Base-by-base conservation (phyloP, 1,140 invertebrate genomes). In the Alviniconcha marisindica region DNA sequence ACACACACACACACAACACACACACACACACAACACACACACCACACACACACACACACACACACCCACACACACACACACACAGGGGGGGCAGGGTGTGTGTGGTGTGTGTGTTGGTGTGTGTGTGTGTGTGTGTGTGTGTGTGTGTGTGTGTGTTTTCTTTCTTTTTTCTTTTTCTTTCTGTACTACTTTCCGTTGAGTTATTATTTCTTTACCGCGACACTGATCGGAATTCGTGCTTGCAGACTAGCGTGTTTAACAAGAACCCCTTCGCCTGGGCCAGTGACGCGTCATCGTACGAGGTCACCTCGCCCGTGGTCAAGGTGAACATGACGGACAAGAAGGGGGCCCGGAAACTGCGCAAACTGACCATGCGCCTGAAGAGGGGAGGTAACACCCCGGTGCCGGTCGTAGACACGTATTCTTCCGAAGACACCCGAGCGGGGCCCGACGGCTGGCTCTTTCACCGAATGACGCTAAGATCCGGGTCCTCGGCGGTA, bases 301-400 rank as follows among this genome's bases (percentile, higher is more conserved):
- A 74, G 54, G 63, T 85, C 42, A 79, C 73, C 0, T 85, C 84
- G 15, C 81, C 84, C 7, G 69, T 82, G 0, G 78, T 85, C 31
- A 56, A 48, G 24, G 42, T 85, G 60, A 74, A 77, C 31, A 14
- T 85, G 48, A 78, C 38, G 18, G 63, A 48, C 28, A 51, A 42
- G 24, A 51, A 77, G 15, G 42, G 54, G 1, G 56, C n/a, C 28
- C n/a, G n/a, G 15, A 82, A 60, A 54, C 18, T 60, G 28, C 31
- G 56, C 77, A 78, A 60, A 2, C 28, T 78, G 51, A 78, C 51
- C 14, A 38, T 78, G 56, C 33, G 28, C 7, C 7, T 78, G 4
- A 60, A 60, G 33, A 14, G 77, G 38, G 54, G 54, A 1, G 71
- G 21, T 12, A n/a, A 21, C 7, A 42, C 76, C 21, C 42, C 36